phyloP scores from a whole-genome alignment of 2,888 invertebrate species.

The Venusia cambrica region DNA sequence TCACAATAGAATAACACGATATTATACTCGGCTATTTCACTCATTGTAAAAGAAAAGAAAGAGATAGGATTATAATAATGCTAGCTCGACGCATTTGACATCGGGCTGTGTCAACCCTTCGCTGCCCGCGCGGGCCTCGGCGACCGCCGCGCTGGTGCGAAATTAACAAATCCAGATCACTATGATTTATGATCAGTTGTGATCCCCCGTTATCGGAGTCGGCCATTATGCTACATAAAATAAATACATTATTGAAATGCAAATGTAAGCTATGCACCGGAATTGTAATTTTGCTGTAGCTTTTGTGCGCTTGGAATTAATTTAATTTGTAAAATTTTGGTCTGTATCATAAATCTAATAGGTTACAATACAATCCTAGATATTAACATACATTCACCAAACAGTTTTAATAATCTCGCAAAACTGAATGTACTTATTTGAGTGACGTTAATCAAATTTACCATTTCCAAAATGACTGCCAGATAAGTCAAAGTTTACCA shows the following conservation, averaged over 20 bases:
- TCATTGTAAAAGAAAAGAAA: slow-evolving; percentile 2
- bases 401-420: no score
- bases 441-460: slow-evolving; percentile 15
- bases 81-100: slow-evolving; percentile 35
- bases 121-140: slow-evolving; percentile 23
- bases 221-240: slow-evolving; percentile 36
- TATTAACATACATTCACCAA: background rate
- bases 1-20: slow-evolving; percentile 37
- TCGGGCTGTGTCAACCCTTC: slow-evolving; percentile 44
- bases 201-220: slow-evolving; percentile 52
- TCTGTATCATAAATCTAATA: slow-evolving; percentile 10
- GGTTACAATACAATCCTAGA: slow-evolving; percentile 7
- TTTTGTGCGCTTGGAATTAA: slow-evolving; percentile 24
- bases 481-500: slow-evolving; percentile 37
- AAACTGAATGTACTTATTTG: no score
- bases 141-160: slow-evolving; percentile 30
- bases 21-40: slow-evolving; percentile 29
- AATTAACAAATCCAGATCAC: slow-evolving; percentile 71
- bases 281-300: slow-evolving; percentile 28
- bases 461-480: slow-evolving; percentile 15
- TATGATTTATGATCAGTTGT: slow-evolving; percentile 64
- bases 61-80: slow-evolving; percentile 34
- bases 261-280: slow-evolving; percentile 30
- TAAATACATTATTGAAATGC: slow-evolving; percentile 32
- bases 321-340: slow-evolving; percentile 23